Evolutionary conservation across 2,113 vertebrate species (phyloP), one percentile per base, ranked within the genome.

Genomic region (Carassius carassius): DNA sequence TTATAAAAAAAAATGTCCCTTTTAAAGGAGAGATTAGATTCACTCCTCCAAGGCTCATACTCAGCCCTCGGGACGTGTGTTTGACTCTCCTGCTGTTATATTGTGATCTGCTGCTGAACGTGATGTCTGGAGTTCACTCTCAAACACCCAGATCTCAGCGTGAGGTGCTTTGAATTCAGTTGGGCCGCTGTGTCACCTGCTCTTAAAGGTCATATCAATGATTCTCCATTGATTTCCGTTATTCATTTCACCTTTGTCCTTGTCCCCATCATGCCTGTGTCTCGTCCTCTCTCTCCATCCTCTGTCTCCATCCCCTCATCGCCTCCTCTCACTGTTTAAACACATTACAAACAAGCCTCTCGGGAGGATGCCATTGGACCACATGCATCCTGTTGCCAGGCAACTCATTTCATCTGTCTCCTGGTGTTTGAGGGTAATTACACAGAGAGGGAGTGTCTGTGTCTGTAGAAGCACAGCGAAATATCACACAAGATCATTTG

Each of bases 381-480:
- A 92, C 90, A 89, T 90, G 92, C 93, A 94, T 94, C 90, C 90
- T 94, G 94, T 95, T 95, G 93, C 94, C 89, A 92, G 90, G 94
- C 94, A 95, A 95, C 95, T 90, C 84, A 86, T 94, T 94, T 92
- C 91, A 91, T 93, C 91, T 91, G 91, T 94, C 92, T 94, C 88
- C 25, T 88, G 91, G 92, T 87, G 86, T 93, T 92, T 92, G 90
- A 87, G 92, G 78, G 81, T 95, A 94, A 95, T 95, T 94, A 92
- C 90, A 86, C 88, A n/a, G 16, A 58, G 11, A 78, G 89, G 75
- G 63, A 82, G 78, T 49, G 72, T 41, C 49, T 58, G 37, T 17
- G 79, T 83, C 63, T 72, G 47, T 74, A 74, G 56, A 60, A 10
- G 49, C 60, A 56, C 37, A 12, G 80, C 16, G 58, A 37, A 11